Percentiles rank a stretch among this genome's conserved stretches.
Conservation (phyloP, 2,888 invertebrate species). For the Ernsta delagoae region DNA sequence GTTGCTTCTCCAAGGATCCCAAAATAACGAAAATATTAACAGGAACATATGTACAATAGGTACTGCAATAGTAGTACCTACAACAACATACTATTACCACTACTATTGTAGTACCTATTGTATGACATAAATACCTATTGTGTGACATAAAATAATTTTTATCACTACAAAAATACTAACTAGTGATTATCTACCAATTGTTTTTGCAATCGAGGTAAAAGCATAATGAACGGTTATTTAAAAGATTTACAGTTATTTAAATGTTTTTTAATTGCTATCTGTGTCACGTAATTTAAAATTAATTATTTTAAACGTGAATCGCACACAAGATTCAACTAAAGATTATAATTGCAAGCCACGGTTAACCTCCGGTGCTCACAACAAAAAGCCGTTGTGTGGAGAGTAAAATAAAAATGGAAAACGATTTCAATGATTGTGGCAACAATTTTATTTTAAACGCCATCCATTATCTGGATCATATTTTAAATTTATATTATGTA, state of each 20-base stretch:
- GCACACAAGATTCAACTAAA: conserved; percentile 36
- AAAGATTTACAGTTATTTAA: conserved; percentile 24
- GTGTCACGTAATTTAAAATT: conserved; percentile 32
- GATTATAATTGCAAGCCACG: conserved; percentile 35
- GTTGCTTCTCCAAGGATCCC: too few relatives aligned
- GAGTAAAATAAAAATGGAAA: conserved; percentile 25
- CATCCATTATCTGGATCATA: conserved; percentile 4
- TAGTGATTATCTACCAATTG: too few relatives aligned
- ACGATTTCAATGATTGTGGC: conserved; percentile 21
- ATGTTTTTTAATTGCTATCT: conserved; percentile 14
- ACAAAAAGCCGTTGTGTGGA: conserved; percentile 34
- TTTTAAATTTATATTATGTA: conserved; percentile 2
- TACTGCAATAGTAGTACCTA: too few relatives aligned
- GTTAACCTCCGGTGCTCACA: conserved; percentile 28
- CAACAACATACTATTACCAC: too few relatives aligned
- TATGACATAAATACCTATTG: too few relatives aligned
- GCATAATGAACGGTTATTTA: background rate
- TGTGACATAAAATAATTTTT: too few relatives aligned
- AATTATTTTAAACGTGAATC: conserved; percentile 30
- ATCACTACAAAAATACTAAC: too few relatives aligned
- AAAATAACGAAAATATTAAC: too few relatives aligned
- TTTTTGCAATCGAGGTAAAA: background rate
- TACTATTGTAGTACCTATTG: too few relatives aligned
- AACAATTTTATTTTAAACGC: conserved; percentile 25
- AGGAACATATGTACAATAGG: too few relatives aligned